Percentiles rank a stretch among this genome's conserved stretches.
These are phyloP conservation scores for Meliscaeva auricollis DNA, from an alignment of 2,888 invertebrate species.

Conservation along the genomic window DNA sequence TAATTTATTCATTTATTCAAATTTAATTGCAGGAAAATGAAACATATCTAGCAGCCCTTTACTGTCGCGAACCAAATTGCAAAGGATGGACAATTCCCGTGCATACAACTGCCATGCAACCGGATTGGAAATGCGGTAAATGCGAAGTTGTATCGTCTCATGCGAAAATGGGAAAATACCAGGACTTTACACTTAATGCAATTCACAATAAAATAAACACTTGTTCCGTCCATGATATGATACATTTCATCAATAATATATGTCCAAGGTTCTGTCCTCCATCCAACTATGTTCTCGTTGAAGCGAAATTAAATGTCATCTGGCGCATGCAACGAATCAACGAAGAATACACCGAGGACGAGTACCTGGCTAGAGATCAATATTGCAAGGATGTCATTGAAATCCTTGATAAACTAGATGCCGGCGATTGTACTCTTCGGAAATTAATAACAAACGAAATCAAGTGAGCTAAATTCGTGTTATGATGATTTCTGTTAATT, in stretches of 20 bases:
- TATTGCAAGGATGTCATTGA: conserved; percentile 83
- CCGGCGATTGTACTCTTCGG: conserved; percentile 83
- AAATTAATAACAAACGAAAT: conserved; percentile 82
- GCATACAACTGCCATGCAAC: conserved; percentile 86
- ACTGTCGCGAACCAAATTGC: conserved; percentile 84
- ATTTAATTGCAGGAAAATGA: conserved; percentile 81
- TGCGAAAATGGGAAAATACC: conserved; percentile 82
- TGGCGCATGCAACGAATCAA: conserved; percentile 82
- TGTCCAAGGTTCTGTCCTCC: conserved; percentile 83
- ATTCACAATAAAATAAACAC: conserved; percentile 82
- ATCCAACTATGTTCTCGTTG: conserved; percentile 82
- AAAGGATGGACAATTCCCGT: conserved; percentile 85
- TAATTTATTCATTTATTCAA: background rate
- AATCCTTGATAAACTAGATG: conserved; percentile 81
- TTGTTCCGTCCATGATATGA: conserved; percentile 81
- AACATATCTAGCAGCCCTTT: conserved; percentile 82
- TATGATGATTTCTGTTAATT: conserved; percentile 10
- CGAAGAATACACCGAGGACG: conserved; percentile 80
- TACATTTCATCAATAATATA: conserved; percentile 82
- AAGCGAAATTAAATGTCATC: conserved; percentile 83
- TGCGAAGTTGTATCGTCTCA: conserved; percentile 84
- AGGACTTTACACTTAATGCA: conserved; percentile 82
- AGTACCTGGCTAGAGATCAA: conserved; percentile 81
- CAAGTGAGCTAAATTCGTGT: conserved; percentile 70
- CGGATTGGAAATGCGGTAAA: conserved; percentile 88